Evolutionary conservation across 1,140 invertebrate genomes (phyloP), one percentile per base, ranked within the genome.

Genomic region (Drosophila kanapiae): DNA sequence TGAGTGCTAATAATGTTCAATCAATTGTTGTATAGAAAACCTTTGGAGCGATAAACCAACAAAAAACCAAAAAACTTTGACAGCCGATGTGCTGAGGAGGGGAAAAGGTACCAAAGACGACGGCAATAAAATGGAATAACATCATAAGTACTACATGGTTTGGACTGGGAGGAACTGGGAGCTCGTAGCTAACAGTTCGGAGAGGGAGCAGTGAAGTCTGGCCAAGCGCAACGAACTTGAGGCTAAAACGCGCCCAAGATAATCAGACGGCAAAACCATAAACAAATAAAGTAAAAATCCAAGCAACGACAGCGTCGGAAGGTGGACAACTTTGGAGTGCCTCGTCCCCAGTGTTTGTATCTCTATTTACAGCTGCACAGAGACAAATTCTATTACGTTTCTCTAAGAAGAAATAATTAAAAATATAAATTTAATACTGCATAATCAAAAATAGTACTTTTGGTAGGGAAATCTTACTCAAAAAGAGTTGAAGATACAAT

Each of bases 1-100:
- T 84, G 84, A 87, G 80, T 87, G 84, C 84, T 88, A 87, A 87
- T 88, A 90, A 78, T 88, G 84, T 88, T 84, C 85, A 88, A 88
- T 88, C 80, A 84, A 88, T 88, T 88, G 84, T 80, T 82, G 59
- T 67, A 74, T 72, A 35, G 71, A 80, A 49, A 88, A 84, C 74
- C 80, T 80, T 51, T 90, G 62, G 67, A 90, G 85, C 84, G 84
- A 88, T 88, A 88, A 90, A 88, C 80, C 85, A 90, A 90, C 77
- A 84, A 65, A 82, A 72, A 75, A 57, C 54, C 43, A 59, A 57
- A 81, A 78, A 81, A 82, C 82, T 71, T 75, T 72, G 82, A 79
- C 64, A 76, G 69, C 65, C 76, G 33, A n/a, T 49, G 47, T 49
- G 35, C 13, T 37, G 31, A 40, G 29, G 62, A 47, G 59, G 59